Evolutionary conservation across 2,113 vertebrate species (phyloP), one percentile per base, ranked within the genome.

Genomic region (Cyphomyrus plagiostoma): DNA sequence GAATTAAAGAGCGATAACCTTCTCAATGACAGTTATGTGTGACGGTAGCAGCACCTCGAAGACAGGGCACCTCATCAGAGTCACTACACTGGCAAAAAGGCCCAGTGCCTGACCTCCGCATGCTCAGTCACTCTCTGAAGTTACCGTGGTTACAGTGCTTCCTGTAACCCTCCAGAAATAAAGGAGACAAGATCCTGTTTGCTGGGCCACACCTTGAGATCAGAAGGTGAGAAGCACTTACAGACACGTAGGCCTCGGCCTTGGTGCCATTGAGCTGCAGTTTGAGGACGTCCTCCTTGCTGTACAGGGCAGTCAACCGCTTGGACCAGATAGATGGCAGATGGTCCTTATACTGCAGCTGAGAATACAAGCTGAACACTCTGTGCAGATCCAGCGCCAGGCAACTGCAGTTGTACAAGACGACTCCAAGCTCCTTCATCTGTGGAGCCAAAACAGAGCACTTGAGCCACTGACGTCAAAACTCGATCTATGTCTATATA

Each of bases 321-420:
- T 98, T 99, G 90, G 98, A 99, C 98, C 98, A 99, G 0, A 95
- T 95, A 35, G 95, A 93, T 0, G 96, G 96, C 56, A 96, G 92
- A 89, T 95, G 96, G 77, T 96, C 95, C 91, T 92, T 96, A 46
- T 95, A 94, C 87, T 96, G 92, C 86, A 97, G 95, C 30, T 96
- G 95, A 94, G 95, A 95, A 92, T 97, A 99, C 88, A 95, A 96
- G 94, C 91, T 98, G 93, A 97, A 99, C 92, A 99, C 96, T 93
- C 95, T 96, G 93, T 98, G 97, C 89, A 99, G 96, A 92, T 99
- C 98, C 93, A 98, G 93, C 92, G 96, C 98, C 90, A 99, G 94
- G 93, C 98, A 99, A 95, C 98, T 99, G 93, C 98, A 99, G 94
- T 99, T 96, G 93, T 97, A 98, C 62, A 99, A 94, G 2, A 99